phyloP scores from a whole-genome alignment of 2,113 vertebrate genomes.

The Calidris pugnax region DNA sequence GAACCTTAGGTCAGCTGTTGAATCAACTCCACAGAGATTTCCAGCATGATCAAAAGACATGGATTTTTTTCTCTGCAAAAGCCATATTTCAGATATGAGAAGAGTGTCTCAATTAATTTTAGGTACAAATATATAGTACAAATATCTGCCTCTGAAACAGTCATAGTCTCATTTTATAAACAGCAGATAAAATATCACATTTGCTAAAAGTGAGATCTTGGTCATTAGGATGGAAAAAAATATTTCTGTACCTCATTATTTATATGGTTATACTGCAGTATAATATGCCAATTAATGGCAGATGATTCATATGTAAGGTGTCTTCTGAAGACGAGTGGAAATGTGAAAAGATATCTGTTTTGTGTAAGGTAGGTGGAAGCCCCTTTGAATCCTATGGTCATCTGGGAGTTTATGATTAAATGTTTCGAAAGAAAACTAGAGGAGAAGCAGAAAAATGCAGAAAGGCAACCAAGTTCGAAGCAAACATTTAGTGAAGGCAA shows the following conservation, averaged over 20 bases:
- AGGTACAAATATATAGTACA: neutral
- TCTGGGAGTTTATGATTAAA: neutral
- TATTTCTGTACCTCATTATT: neutral
- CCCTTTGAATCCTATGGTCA: neutral
- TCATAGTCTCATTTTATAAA: neutral
- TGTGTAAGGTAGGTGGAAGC: neutral
- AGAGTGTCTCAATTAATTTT: neutral
- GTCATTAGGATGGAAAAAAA: neutral
- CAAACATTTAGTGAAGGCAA: neutral
- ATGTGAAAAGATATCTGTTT: neutral
- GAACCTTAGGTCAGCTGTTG: neutral
- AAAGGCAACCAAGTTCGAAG: neutral
- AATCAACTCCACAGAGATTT: neutral
- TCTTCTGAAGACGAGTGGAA: neutral
- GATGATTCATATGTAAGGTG: neutral
- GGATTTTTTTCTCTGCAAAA: neutral
- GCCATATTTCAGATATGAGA: neutral
- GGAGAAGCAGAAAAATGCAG: neutral
- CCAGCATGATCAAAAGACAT: neutral
- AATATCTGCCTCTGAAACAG: neutral
- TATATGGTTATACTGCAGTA: neutral
- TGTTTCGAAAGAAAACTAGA: neutral
- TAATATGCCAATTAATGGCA: neutral
- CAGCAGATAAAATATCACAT: neutral
- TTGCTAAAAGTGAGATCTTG: neutral